These are phyloP conservation scores for Anthophora plumipes DNA, from an alignment of 2,888 invertebrate species.

Conservation along the genomic window DNA sequence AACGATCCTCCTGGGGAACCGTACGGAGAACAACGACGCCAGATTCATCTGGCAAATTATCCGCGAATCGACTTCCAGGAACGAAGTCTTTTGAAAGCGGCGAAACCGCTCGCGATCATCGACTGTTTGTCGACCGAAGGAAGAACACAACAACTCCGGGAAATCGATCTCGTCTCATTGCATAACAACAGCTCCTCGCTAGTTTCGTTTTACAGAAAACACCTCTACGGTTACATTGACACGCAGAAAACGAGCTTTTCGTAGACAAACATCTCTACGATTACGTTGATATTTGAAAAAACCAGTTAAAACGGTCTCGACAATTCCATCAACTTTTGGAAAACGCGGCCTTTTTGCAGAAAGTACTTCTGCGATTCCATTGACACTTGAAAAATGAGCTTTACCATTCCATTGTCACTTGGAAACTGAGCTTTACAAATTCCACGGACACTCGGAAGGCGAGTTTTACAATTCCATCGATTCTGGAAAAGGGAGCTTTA, in stretches of 20 bases:
- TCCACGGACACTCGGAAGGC: too few species aligned
- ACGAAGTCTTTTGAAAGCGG: not conserved
- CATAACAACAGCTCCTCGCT: not conserved
- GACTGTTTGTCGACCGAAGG: not conserved
- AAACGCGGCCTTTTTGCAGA: too few species aligned
- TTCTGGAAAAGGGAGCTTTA: too few species aligned
- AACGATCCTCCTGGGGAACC: not conserved
- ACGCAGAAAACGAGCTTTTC: not conserved
- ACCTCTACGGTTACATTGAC: conserved; percentile 5
- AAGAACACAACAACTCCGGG: conserved; percentile 1
- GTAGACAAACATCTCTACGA: too few species aligned
- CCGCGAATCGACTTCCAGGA: not conserved
- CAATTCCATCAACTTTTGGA: too few species aligned
- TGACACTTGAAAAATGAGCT: too few species aligned
- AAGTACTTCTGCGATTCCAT: too few species aligned
- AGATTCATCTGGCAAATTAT: not conserved
- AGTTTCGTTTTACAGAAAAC: conserved; percentile 23
- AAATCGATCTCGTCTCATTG: conserved; percentile 14
- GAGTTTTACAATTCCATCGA: too few species aligned
- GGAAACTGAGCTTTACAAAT: too few species aligned
- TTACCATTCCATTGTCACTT: too few species aligned
- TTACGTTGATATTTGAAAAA: too few species aligned
- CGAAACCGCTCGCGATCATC: conserved; percentile 10
- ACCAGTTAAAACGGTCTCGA: too few species aligned
- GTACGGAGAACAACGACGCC: not conserved